These are phyloP conservation scores for Sebastes matsubarae DNA, from an alignment of 2,797 vertebrate species.

Conservation along the genomic window DNA sequence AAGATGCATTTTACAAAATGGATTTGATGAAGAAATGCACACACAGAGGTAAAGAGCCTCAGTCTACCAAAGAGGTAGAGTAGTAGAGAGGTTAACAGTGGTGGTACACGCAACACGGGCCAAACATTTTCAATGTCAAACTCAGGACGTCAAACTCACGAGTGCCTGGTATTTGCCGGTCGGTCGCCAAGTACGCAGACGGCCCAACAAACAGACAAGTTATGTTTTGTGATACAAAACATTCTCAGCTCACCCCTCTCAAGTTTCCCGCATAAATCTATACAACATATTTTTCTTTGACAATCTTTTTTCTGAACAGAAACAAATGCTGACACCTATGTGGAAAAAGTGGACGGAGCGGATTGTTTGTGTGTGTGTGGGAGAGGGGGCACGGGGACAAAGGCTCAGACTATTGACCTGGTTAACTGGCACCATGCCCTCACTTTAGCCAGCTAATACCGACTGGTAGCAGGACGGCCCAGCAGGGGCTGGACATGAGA, in stretches of 20 bases:
- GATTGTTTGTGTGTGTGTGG: not conserved
- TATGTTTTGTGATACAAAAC: constrained; percentile 23
- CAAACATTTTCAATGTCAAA: not conserved
- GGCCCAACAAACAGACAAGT: constrained; percentile 35
- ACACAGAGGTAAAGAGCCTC: not conserved
- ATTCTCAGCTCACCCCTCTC: constrained; percentile 21
- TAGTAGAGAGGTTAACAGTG: not conserved
- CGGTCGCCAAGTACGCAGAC: not conserved
- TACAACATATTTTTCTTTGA: not conserved
- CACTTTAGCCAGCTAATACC: constrained; percentile 22
- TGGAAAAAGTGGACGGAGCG: not conserved
- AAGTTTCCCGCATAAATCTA: constrained; percentile 30
- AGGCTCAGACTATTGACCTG: constrained; percentile 33
- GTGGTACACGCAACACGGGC: not conserved
- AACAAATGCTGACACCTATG: constrained; percentile 36
- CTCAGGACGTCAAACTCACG: not conserved
- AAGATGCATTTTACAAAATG: not conserved
- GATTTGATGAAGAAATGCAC: not conserved
- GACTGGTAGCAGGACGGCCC: constrained; percentile 11
- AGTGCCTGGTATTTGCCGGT: constrained; percentile 9
- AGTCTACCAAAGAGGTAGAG: not conserved
- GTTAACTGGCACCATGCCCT: constrained; percentile 41
- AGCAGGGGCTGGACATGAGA: not conserved
- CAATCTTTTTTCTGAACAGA: not conserved
- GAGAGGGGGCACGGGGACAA: not conserved